phyloP scores from a whole-genome alignment of 1,140 invertebrate species.

The Colletes gigas region DNA sequence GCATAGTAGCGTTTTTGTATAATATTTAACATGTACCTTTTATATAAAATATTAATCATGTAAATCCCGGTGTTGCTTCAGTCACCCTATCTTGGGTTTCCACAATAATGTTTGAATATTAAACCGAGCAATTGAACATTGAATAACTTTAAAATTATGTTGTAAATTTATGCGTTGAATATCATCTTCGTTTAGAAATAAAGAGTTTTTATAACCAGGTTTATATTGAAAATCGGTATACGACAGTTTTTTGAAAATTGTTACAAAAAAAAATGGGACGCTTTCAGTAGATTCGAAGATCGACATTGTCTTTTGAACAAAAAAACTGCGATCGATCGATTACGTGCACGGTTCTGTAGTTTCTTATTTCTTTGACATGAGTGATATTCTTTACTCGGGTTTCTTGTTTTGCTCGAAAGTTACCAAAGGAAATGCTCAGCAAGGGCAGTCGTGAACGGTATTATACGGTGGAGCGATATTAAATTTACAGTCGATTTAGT shows the following conservation, averaged over 20 bases:
- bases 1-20: no score
- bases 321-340: not conserved
- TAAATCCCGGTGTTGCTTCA: no score
- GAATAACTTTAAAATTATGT: no score
- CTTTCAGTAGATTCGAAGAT: not conserved
- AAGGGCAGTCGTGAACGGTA: slow-evolving; percentile 1
- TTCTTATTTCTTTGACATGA: not conserved
- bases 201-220: not conserved
- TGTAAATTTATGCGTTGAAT: no score
- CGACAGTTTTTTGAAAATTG: not conserved
- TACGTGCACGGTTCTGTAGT: not conserved
- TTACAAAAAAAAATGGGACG: no score
- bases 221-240: no score
- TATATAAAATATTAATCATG: no score
- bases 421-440: not conserved
- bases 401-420: slow-evolving; percentile 2
- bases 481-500: slow-evolving; percentile 17
- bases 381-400: not conserved
- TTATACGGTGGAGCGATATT: slow-evolving; percentile 15
- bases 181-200: not conserved
- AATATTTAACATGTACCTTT: no score
- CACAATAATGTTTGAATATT: no score
- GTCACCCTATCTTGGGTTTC: no score
- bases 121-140: no score
- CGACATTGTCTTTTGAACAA: no score